These are phyloP conservation scores for Mactra quadrangularis DNA, from an alignment of 1,140 invertebrate species.

Conservation along the genomic window DNA sequence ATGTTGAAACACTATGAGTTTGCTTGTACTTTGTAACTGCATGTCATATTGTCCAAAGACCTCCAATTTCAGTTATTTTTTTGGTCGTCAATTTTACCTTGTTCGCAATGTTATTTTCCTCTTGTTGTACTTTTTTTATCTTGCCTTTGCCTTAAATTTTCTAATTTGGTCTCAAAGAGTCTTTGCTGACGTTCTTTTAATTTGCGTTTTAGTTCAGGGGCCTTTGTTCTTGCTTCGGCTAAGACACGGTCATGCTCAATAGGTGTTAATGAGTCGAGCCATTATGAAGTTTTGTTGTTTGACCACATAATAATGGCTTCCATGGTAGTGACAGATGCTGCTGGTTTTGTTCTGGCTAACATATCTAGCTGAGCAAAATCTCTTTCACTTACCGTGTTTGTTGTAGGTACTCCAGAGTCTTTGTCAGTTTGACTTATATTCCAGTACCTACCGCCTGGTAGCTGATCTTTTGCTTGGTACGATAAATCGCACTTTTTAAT, in stretches of 20 bases:
- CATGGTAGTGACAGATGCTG: neutral
- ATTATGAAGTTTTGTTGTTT: neutral
- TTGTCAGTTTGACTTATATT: neutral
- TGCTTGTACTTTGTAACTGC: neutral
- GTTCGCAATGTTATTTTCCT: neutral
- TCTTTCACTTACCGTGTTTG: conserved; percentile 34
- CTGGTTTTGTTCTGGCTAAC: conserved; percentile 29
- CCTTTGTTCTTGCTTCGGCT: conserved; percentile 4
- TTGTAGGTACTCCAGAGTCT: conserved; percentile 29
- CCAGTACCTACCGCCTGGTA: conserved; percentile 31
- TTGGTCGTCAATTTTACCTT: neutral
- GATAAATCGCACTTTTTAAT: too few species aligned
- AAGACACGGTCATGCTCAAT: neutral
- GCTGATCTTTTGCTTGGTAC: conserved; percentile 51
- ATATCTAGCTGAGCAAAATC: conserved; percentile 57
- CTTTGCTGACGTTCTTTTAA: neutral
- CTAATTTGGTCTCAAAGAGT: neutral
- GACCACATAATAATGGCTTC: conserved; percentile 13
- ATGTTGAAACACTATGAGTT: neutral
- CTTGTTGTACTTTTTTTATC: neutral
- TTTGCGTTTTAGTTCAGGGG: neutral
- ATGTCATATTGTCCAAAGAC: neutral
- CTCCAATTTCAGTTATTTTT: neutral
- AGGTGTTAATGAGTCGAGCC: neutral
- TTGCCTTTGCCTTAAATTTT: neutral